phyloP scores from a whole-genome alignment of 2,113 vertebrate genomes.

The Passer domesticus region DNA sequence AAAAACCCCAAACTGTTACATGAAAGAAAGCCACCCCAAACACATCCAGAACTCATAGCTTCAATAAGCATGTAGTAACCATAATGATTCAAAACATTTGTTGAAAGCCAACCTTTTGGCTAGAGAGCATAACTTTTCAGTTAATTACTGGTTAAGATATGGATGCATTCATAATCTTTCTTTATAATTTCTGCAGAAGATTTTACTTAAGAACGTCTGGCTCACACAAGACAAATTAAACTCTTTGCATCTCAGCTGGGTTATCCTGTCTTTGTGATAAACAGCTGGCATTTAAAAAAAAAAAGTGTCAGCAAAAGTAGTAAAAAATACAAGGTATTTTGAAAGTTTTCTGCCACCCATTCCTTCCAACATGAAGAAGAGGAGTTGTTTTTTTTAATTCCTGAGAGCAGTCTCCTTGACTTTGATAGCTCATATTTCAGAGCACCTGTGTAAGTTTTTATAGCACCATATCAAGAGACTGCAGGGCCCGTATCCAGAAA shows the following conservation, averaged over 20 bases:
- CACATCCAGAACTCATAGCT: not conserved
- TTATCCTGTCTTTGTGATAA: not conserved
- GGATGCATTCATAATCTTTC: not conserved
- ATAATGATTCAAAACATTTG: not conserved
- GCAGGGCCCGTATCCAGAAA: not conserved
- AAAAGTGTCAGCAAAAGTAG: not conserved
- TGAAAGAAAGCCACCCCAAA: not conserved
- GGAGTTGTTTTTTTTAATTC: not conserved
- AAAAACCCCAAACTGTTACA: not conserved
- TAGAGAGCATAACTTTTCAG: not conserved
- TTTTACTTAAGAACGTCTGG: not conserved
- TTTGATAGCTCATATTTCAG: constrained; percentile 4
- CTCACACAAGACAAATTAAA: not conserved
- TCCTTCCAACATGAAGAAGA: not conserved
- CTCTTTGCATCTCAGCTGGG: not conserved
- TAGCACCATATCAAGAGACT: not conserved
- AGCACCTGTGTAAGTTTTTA: not conserved
- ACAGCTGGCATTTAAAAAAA: not conserved
- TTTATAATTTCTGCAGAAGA: not conserved
- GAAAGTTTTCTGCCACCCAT: not conserved
- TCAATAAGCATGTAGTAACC: not conserved
- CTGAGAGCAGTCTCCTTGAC: not conserved
- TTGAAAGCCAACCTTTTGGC: not conserved
- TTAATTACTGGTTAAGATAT: not conserved
- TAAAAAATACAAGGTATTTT: not conserved